These are phyloP conservation scores for Ispidina lecontei DNA, from an alignment of 2,797 vertebrate species.

Conservation along the genomic window DNA sequence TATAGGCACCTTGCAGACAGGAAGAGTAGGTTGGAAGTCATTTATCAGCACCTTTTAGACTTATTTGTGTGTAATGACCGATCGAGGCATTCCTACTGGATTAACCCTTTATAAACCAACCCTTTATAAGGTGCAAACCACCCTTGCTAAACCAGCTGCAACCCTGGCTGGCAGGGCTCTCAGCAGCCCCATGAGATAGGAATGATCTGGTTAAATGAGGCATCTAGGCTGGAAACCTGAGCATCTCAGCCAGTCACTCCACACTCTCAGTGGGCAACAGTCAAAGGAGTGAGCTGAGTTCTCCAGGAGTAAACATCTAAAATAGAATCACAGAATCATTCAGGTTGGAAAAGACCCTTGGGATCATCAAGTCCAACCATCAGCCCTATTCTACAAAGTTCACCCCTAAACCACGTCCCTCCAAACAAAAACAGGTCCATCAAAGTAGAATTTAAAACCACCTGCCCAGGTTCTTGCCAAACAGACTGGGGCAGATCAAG, in stretches of 20 bases:
- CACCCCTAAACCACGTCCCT: no score
- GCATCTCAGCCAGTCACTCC: neutral
- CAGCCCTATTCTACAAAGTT: no score
- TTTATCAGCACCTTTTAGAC: neutral
- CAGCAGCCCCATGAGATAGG: neutral
- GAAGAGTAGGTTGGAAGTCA: neutral
- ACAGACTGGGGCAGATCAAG: neutral
- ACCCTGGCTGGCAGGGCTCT: neutral
- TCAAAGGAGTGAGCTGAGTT: neutral
- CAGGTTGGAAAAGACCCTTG: no score
- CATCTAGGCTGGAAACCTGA: neutral
- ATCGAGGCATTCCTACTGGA: neutral
- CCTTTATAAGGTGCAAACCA: neutral
- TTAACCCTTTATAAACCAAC: constrained; percentile 23
- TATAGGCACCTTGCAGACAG: accelerated
- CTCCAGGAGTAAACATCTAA: neutral
- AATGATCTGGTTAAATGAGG: neutral
- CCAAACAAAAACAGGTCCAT: neutral
- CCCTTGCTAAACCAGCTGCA: neutral
- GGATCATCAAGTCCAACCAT: no score
- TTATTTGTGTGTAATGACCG: neutral
- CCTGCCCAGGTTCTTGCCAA: neutral
- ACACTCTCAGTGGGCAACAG: neutral
- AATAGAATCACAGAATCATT: neutral
- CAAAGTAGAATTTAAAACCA: neutral